These are phyloP conservation scores for Cricetomys ansorgei DNA, from an alignment of 2,113 vertebrate species.

Conservation along the genomic window DNA sequence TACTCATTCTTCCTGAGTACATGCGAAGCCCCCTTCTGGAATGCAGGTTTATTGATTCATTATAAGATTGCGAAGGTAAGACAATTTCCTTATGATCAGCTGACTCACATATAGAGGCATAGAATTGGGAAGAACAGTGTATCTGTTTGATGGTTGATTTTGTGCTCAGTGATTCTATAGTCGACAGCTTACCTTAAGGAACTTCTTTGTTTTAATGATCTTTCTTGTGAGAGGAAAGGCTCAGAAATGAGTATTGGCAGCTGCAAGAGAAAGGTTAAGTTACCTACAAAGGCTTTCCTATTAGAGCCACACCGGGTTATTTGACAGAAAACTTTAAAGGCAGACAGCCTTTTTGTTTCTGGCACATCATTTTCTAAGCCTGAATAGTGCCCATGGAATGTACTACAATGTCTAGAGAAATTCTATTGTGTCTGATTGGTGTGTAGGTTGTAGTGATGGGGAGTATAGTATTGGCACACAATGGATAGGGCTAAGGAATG, in stretches of 20 bases:
- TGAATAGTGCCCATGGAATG: neutral
- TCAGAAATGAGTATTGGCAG: neutral
- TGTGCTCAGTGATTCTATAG: too few species aligned
- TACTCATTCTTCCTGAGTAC: neutral
- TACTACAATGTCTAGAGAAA: neutral
- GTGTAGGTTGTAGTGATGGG: neutral
- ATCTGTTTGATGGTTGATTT: neutral
- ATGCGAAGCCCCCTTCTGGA: neutral
- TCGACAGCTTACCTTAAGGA: neutral
- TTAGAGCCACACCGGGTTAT: neutral
- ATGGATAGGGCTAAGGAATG: neutral
- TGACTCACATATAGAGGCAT: neutral
- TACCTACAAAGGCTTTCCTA: neutral
- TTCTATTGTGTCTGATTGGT: accelerated
- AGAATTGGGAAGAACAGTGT: neutral
- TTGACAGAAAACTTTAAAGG: neutral
- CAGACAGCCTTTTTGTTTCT: neutral
- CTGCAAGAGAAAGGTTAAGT: neutral
- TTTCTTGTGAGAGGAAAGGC: neutral
- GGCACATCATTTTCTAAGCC: neutral
- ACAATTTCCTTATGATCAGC: neutral
- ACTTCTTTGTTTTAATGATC: neutral
- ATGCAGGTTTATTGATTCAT: neutral
- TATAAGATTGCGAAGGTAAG: neutral
- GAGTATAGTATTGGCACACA: neutral